These are phyloP conservation scores for Diloba caeruleocephala DNA, from an alignment of 2,888 invertebrate genomes.

Conservation along the genomic window DNA sequence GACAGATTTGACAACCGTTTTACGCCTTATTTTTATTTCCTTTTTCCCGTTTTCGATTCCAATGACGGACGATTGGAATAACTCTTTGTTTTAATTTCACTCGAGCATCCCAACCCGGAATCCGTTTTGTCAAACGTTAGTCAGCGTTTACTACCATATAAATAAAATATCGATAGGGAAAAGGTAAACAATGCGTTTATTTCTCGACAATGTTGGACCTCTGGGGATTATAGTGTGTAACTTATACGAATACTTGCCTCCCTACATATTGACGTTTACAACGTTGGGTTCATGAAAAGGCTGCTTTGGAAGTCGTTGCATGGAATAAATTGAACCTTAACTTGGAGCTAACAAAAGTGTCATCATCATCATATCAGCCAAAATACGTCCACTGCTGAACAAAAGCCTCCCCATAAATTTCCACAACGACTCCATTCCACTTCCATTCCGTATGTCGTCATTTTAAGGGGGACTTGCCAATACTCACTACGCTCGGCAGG, in stretches of 20 bases:
- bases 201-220: constrained; percentile 34
- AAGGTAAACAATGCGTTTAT: constrained; percentile 46
- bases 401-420: no score
- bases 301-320: constrained; percentile 22
- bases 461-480: no score
- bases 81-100: constrained; percentile 53
- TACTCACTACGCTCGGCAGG: no score
- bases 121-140: constrained; percentile 41
- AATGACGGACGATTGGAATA: constrained; percentile 42
- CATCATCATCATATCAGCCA: no score
- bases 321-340: constrained; percentile 22
- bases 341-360: no score
- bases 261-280: constrained; percentile 36
- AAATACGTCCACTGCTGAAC: no score
- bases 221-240: constrained; percentile 32
- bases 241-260: constrained; percentile 26
- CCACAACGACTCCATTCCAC: no score
- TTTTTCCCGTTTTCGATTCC: constrained; percentile 47
- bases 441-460: no score
- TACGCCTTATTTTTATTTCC: constrained; percentile 58
- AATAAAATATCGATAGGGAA: constrained; percentile 34
- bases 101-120: constrained; percentile 32
- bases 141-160: constrained; percentile 25
- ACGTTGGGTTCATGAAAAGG: constrained; percentile 32
- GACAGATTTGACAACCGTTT: constrained; percentile 59